Conservation (phyloP, 2,888 invertebrate genomes). For the Pachymerium ferrugineum region DNA sequence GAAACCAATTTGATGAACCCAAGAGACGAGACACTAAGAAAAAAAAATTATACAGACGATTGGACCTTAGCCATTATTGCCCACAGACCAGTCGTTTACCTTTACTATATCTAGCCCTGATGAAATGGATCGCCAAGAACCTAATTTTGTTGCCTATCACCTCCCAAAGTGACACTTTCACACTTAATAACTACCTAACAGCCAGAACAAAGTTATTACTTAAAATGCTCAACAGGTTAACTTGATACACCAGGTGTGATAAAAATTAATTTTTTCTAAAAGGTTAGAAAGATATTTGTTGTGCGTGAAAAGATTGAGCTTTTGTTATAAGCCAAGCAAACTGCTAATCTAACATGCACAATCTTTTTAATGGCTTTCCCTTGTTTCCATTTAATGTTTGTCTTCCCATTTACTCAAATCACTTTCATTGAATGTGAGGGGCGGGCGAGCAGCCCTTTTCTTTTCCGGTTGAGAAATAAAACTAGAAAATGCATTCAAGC, state of each 20-base stretch:
- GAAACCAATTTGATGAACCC: neutral
- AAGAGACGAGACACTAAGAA: neutral
- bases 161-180: neutral
- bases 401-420: neutral
- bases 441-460: neutral
- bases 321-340: neutral
- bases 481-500: neutral
- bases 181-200: neutral
- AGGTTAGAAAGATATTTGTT: neutral
- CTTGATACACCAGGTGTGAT: neutral
- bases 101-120: too few relatives aligned
- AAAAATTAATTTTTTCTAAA: too few relatives aligned
- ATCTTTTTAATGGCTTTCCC: conserved; percentile 8
- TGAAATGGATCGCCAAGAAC: neutral
- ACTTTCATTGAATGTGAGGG: neutral
- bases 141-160: neutral
- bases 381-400: conserved; percentile 6
- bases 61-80: too few relatives aligned
- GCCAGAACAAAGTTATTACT: neutral
- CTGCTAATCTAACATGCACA: conserved; percentile 9
- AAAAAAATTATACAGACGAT: neutral
- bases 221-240: neutral
- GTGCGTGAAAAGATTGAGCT: neutral
- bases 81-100: neutral
- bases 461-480: conserved; percentile 1